A percentile compares a stretch with the other conserved stretches of the same genome.
Evolutionary conservation across 2,888 invertebrate species (phyloP).

Genomic region (Tipula helvola): DNA sequence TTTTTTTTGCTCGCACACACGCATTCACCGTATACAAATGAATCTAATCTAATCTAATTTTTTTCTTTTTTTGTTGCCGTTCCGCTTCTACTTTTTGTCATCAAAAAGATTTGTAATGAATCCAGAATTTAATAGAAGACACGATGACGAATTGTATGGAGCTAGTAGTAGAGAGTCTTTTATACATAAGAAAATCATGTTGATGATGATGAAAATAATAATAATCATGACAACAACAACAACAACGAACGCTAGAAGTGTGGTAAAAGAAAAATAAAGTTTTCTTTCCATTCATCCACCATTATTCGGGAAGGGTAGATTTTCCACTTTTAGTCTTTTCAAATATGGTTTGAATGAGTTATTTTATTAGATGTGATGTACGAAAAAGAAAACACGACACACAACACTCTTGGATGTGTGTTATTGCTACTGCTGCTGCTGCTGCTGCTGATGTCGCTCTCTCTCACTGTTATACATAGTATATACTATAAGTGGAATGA

Average conservation of each 20-base stretch:
- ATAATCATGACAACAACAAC: neutral
- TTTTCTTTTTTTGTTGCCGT: neutral
- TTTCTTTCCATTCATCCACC: neutral
- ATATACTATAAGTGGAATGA: neutral
- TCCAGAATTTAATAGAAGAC: neutral
- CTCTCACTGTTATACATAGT: neutral
- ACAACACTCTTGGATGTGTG: neutral
- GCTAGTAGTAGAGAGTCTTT: neutral
- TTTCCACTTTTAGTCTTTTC: neutral
- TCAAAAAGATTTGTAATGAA: neutral
- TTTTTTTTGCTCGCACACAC: neutral
- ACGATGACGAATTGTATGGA: neutral
- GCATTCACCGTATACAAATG: neutral
- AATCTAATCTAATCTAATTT: conserved; percentile 4
- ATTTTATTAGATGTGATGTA: neutral
- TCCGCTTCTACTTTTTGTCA: neutral
- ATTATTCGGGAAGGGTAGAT: neutral
- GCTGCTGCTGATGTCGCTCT: neutral
- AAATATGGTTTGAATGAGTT: neutral
- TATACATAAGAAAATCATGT: neutral
- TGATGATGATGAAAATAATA: neutral
- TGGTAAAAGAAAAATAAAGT: neutral
- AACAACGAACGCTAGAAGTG: neutral
- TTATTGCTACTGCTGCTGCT: too few relatives aligned
- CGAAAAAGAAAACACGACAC: neutral